Evolutionary conservation across 2,113 vertebrate genomes (phyloP), one percentile per base, ranked within the genome.

Genomic region (Rhabdornis inornatus): DNA sequence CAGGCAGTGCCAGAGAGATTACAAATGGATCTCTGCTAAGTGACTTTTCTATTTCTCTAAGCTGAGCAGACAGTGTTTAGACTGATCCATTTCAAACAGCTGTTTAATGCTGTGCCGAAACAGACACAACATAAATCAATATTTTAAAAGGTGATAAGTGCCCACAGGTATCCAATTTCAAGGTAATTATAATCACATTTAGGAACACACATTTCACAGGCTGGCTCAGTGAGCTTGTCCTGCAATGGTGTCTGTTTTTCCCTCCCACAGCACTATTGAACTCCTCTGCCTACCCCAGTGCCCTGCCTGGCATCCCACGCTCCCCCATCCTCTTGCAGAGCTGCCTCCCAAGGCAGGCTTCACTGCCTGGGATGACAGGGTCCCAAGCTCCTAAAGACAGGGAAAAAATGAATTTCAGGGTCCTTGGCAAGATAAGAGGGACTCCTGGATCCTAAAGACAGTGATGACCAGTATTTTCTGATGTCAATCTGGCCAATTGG

Each of bases 121-220:
- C 63, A 95, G 93, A 94, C 93, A 96, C 53, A 96, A 94, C 91
- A 94, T 25, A 59, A 65, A 83, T 40, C 44, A 87, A 10, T 81
- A 71, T 71, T 89, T 83, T 2, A 78, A 87, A 83, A 86, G 89
- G 68, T 31, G 59, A 42, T 57, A 75, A 2, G 33, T 42, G 79
- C 66, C 63, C 23, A 70, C 28, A 42, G 3, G 33, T 92, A 71
- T 92, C 71, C 42, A 10, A 7, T 95, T 94, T 83, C 92, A 90
- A 96, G 80, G 92, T 63, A 13, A 88, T 52, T 81, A 80, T 88
- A 88, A 97, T 83, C 86, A 88, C 69, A 77, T 42, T 93, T 89
- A 81, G 56, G 27, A 63, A 14, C 22, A 6, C 35, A 22, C 13
- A 12, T 89, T 77, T 89, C 64, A 55, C 56, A 71, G 79, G 35